These are phyloP conservation scores for Myripristis jacobus DNA, from an alignment of 2,797 vertebrate species.

Conservation along the genomic window DNA sequence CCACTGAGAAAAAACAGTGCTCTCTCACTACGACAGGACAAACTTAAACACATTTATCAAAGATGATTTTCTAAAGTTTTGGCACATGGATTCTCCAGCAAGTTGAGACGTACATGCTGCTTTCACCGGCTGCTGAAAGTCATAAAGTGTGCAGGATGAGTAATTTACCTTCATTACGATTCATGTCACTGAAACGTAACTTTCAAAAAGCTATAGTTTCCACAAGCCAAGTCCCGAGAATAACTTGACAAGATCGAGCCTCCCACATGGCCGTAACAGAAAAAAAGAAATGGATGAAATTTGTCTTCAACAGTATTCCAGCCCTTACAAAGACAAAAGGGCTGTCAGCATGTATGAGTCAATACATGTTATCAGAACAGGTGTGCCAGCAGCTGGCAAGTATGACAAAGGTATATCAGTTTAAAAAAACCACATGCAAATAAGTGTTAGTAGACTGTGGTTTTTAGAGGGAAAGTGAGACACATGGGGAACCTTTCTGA, in stretches of 20 bases:
- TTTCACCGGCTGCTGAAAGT: not conserved
- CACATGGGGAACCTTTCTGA: not conserved
- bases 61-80: not conserved
- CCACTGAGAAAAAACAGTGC: not conserved
- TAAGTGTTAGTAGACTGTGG: not conserved
- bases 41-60: constrained; percentile 1
- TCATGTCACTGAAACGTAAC: not conserved
- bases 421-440: constrained; percentile 33
- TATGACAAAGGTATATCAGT: constrained; percentile 10
- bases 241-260: not conserved
- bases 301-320: not conserved
- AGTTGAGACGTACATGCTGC: not conserved
- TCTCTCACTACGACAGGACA: not conserved
- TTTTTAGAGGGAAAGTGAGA: constrained; percentile 39
- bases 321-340: not conserved
- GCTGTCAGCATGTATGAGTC: not conserved
- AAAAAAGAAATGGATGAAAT: not conserved
- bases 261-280: not conserved
- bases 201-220: not conserved
- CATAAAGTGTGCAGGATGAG: not conserved
- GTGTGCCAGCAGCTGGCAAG: not conserved
- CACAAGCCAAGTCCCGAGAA: not conserved
- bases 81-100: not conserved
- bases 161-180: not conserved
- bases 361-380: not conserved